A percentile compares a stretch with the other conserved stretches of the same genome.
phyloP scores from a whole-genome alignment of 2,888 invertebrate species.

The Lissocephala sabroskyi region DNA sequence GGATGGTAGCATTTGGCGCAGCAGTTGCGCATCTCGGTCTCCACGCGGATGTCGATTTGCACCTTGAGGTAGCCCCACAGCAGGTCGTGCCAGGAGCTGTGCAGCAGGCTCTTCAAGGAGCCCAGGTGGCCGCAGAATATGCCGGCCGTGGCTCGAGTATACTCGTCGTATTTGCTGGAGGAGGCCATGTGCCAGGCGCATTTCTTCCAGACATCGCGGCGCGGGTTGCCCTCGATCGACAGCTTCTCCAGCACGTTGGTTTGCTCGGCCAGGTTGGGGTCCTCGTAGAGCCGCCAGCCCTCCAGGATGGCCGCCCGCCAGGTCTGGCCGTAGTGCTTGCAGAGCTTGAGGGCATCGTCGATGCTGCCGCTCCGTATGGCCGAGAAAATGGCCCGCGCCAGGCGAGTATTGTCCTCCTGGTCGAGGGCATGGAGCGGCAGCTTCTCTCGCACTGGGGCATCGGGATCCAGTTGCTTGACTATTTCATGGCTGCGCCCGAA shows the following conservation, averaged over 20 bases:
- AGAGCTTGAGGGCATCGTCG: constrained; percentile 87
- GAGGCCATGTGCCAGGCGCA: constrained; percentile 78
- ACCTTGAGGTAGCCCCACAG: constrained; percentile 90
- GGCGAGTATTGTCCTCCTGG: constrained; percentile 81
- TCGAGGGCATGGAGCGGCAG: constrained; percentile 89
- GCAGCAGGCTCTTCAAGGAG: constrained; percentile 82
- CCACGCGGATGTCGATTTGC: constrained; percentile 88
- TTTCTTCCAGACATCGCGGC: constrained; percentile 85
- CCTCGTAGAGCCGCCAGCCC: constrained; percentile 91
- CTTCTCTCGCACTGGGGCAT: constrained; percentile 87
- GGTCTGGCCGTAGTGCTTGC: constrained; percentile 89
- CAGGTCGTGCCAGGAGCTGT: constrained; percentile 89
- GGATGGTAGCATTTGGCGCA: constrained; percentile 74
- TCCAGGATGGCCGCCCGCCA: constrained; percentile 93
- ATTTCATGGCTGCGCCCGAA: constrained; percentile 76
- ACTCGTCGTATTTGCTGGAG: constrained; percentile 75
- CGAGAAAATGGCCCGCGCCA: constrained; percentile 76
- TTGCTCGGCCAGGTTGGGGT: constrained; percentile 80
- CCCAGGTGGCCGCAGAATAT: constrained; percentile 88
- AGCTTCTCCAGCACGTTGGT: constrained; percentile 66
- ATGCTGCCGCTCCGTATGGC: constrained; percentile 90
- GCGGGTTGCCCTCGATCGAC: constrained; percentile 86
- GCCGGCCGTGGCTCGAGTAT: constrained; percentile 80
- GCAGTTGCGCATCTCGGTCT: constrained; percentile 81
- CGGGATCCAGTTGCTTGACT: constrained; percentile 87